A percentile compares a stretch with the other conserved stretches of the same genome.
Conservation (phyloP, 2,113 vertebrate genomes). For the Zapornia atra region DNA sequence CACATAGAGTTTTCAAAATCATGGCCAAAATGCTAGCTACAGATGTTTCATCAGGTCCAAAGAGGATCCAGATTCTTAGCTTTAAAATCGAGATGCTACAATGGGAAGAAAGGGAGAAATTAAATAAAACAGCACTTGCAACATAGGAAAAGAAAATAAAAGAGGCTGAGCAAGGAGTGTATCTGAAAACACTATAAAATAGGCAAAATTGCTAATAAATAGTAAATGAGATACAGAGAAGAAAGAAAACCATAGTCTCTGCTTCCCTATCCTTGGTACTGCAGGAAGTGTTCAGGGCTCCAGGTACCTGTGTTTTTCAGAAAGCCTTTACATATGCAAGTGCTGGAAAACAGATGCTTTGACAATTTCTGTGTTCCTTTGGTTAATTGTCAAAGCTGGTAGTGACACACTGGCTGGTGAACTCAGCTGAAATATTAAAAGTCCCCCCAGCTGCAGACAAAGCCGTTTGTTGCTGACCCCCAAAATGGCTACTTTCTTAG, state of each 20-base stretch:
- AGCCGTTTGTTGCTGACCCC: neutral
- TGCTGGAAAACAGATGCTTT: neutral
- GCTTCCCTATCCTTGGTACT: neutral
- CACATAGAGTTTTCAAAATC: neutral
- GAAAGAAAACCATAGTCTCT: neutral
- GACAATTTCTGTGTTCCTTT: neutral
- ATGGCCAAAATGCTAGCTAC: neutral
- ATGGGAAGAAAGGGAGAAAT: neutral
- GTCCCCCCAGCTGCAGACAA: neutral
- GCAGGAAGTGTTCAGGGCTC: neutral
- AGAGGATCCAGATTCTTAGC: neutral
- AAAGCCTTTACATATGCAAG: neutral
- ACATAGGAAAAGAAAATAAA: neutral
- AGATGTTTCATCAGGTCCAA: fast-evolving
- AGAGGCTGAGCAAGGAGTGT: neutral
- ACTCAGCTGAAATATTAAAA: neutral
- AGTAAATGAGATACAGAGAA: neutral
- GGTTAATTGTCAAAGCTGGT: neutral
- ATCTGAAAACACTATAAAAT: neutral
- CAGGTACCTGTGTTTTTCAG: neutral
- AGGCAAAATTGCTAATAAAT: neutral
- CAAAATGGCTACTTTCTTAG: neutral
- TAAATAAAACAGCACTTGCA: neutral
- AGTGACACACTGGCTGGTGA: neutral
- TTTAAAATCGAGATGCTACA: neutral